phyloP scores from a whole-genome alignment of 2,797 vertebrate species.

The Cynodonichthys magdalenae region DNA sequence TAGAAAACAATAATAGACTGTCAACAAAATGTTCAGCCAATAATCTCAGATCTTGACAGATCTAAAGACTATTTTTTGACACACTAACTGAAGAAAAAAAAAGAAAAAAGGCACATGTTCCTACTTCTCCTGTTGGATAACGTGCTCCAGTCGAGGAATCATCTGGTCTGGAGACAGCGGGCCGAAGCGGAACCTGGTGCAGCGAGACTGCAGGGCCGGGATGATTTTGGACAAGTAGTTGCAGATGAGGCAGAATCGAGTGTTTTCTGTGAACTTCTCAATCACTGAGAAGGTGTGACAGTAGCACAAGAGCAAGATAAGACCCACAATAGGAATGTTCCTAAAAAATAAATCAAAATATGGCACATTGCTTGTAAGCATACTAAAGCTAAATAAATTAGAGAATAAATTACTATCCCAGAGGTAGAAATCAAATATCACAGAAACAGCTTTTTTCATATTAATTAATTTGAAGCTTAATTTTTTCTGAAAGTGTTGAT shows the following conservation, averaged over 20 bases:
- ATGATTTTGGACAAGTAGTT: conserved; percentile 99
- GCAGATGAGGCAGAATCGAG: conserved; percentile 95
- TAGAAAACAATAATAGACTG: no score
- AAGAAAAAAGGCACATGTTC: conserved; percentile 30
- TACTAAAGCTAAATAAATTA: no score
- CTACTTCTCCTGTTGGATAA: conserved; percentile 90
- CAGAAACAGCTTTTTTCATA: no score
- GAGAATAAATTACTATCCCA: no score
- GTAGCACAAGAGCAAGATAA: neutral
- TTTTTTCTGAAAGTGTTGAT: neutral
- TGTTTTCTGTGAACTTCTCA: conserved; percentile 98
- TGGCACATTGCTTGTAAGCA: no score
- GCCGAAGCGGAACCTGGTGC: conserved; percentile 95
- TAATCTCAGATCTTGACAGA: no score
- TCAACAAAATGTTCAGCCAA: no score
- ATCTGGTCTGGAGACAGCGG: conserved; percentile 92
- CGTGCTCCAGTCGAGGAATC: conserved; percentile 90
- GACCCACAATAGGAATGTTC: neutral
- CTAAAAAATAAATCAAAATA: no score
- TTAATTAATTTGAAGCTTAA: neutral
- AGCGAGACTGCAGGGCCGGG: conserved; percentile 95
- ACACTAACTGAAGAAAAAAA: no score
- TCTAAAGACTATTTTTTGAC: no score
- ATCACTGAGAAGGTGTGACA: conserved; percentile 83
- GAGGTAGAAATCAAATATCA: no score